Evolutionary conservation across 2,797 vertebrate species (phyloP), one percentile per base, ranked within the genome.

Genomic region (Tarsius wallacei): DNA sequence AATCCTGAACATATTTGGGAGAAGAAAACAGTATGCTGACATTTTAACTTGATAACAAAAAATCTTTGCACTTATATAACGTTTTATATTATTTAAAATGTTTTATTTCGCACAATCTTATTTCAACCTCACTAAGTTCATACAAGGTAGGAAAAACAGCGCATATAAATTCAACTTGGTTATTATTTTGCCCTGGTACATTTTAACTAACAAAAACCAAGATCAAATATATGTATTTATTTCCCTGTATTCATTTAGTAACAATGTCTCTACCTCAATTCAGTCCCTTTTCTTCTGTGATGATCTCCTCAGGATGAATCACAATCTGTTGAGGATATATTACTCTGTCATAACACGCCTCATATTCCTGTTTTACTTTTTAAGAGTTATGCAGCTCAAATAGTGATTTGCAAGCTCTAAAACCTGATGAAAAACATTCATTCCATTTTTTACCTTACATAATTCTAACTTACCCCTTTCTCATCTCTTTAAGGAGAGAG

Each of bases 351-450:
- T 64, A 77, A 92, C 33, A 90, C 8, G 74, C 26, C 16, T 4
- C 0, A 42, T 83, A 77, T 68, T 81, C 59, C n/a, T 91, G 51
- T 88, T 81, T 83, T 71, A 78, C 84, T 95, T 73, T 76, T 49
- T 66, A 57, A 63, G 82, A 94, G 47, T 57, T 68, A 49, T 70
- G 61, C 0, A 16, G 71, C 81, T 91, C 85, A 76, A 96, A 92
- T 93, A 87, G 42, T 83, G 64, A 96, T 96, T 96, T 95, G 68
- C 55, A 93, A 87, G 21, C 55, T 93, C 70, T 70, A 84, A 93
- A 91, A 81, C 33, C 36, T 17, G 21, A 89, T 86, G 71, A 80
- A 81, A 96, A 94, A 51, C 64, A 90, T 55, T 17, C 47, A 88
- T 86, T 94, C 73, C n/a, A 73, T 77, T 77, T 95, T 95, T 81